Conservation (phyloP, 2,797 vertebrate genomes). For the Leptatherina wallacei region DNA sequence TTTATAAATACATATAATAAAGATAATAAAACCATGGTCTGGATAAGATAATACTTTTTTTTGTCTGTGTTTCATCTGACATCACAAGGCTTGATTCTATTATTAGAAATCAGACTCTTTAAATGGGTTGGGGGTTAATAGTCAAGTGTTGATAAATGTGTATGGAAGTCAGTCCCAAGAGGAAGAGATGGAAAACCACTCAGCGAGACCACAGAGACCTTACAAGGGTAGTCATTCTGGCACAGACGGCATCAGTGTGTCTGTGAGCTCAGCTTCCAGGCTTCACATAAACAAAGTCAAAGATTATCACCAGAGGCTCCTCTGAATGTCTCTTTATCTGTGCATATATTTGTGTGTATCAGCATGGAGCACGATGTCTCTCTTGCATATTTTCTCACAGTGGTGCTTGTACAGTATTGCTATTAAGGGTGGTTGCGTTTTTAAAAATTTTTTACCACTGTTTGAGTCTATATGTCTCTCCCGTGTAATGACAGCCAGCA, state of each 20-base stretch:
- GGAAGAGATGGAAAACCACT: constrained; percentile 29
- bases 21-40: neutral
- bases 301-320: constrained; percentile 21
- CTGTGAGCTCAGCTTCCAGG: constrained; percentile 26
- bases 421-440: constrained; percentile 7
- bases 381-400: constrained; percentile 4
- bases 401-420: constrained; percentile 1
- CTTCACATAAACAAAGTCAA: constrained; percentile 53
- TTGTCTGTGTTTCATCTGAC: neutral
- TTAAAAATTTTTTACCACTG: too few relatives aligned
- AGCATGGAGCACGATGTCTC: neutral
- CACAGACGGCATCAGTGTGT: neutral
- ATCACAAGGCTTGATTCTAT: constrained; percentile 3
- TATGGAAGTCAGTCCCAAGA: constrained; percentile 6
- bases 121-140: neutral
- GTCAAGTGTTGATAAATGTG: constrained; percentile 7
- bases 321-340: constrained; percentile 1
- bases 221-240: constrained; percentile 51
- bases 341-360: neutral
- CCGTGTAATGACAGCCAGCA: constrained; percentile 16
- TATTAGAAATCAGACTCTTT: constrained; percentile 3
- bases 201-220: constrained; percentile 24
- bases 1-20: neutral
- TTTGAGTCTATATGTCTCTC: constrained; percentile 9
- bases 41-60: neutral